Conservation (phyloP, 2,113 vertebrate genomes). For the Mormyrus lacerda region DNA sequence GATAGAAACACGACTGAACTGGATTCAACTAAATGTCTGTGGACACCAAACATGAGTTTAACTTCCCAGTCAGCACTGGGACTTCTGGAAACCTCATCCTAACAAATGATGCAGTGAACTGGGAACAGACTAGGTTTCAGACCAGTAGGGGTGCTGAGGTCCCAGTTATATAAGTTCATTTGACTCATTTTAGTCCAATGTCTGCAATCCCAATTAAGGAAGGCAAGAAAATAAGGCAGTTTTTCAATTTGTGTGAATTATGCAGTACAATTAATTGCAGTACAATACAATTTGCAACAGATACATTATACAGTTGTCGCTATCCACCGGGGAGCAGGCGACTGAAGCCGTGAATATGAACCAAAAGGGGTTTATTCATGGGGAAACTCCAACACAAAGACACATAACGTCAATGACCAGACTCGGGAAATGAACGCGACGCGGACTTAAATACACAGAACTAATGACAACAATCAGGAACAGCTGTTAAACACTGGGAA, state of each 20-base stretch:
- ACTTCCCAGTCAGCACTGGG: background rate
- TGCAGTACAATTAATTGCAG: background rate
- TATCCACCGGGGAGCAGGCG: no score
- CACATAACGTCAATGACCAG: no score
- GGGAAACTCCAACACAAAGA: no score
- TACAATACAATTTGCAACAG: background rate
- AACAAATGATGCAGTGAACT: background rate
- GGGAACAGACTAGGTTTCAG: background rate
- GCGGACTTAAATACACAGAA: no score
- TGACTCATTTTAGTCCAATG: background rate
- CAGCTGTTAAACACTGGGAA: no score
- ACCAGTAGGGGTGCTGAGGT: slow-evolving; percentile 29
- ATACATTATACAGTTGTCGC: background rate
- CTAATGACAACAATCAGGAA: no score
- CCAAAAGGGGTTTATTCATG: no score
- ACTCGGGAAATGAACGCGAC: no score
- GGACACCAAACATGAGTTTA: background rate
- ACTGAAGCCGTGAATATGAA: no score
- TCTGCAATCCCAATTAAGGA: background rate
- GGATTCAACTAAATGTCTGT: background rate
- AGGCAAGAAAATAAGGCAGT: background rate
- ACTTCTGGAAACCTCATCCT: background rate
- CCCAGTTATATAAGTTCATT: background rate
- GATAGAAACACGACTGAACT: background rate
- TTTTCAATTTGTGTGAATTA: slow-evolving; percentile 4